These are phyloP conservation scores for Polydrusus pterygomalis DNA, from an alignment of 2,888 invertebrate genomes.

Conservation along the genomic window DNA sequence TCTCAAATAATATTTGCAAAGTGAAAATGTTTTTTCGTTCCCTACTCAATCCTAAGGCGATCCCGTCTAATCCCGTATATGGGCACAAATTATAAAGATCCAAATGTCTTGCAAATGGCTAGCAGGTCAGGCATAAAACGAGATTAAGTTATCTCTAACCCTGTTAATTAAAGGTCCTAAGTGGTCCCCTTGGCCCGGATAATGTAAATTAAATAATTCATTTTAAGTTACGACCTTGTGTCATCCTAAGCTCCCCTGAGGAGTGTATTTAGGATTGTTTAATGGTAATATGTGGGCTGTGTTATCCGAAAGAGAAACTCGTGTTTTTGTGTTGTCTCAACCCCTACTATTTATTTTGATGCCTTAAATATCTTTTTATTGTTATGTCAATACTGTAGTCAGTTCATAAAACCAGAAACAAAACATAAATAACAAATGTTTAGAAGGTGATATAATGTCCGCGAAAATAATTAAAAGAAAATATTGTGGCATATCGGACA, in stretches of 20 bases:
- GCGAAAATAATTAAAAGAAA: too few species aligned
- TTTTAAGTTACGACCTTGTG: conserved; percentile 47
- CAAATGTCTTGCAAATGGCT: conserved; percentile 65
- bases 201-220: conserved; percentile 53
- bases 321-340: conserved; percentile 7
- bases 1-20: background rate
- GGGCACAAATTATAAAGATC: conserved; percentile 48
- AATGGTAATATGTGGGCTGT: conserved; percentile 24
- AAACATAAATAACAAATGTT: too few species aligned
- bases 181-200: conserved; percentile 41
- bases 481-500: too few species aligned
- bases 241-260: conserved; percentile 22
- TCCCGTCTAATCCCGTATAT: conserved; percentile 34
- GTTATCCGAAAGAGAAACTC: conserved; percentile 11
- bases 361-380: background rate
- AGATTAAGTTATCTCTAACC: conserved; percentile 68
- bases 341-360: background rate
- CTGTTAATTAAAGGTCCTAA: conserved; percentile 64
- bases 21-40: background rate
- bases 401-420: too few species aligned
- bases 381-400: background rate
- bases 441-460: too few species aligned
- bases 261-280: conserved; percentile 25
- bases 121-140: conserved; percentile 69
- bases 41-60: conserved; percentile 24